Evolutionary conservation across 2,888 invertebrate genomes (phyloP).

Genomic region (Galerucella pusilla): DNA sequence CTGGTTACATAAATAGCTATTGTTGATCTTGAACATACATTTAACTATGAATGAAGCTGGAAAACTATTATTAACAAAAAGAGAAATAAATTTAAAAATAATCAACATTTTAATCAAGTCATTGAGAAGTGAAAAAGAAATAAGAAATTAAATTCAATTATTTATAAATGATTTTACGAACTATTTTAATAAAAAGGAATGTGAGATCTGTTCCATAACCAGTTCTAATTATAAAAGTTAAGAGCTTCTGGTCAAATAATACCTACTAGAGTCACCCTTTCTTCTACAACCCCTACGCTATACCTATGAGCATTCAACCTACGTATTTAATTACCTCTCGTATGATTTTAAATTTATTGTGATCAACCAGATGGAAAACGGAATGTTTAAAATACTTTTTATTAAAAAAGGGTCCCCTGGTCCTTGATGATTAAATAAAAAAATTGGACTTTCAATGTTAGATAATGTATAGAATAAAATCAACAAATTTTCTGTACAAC

Average conservation of each 20-base stretch:
- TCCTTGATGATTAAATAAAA: neutral
- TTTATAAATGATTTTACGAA: neutral
- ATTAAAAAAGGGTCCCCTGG: constrained; percentile 17
- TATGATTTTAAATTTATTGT: constrained; percentile 35
- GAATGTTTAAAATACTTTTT: constrained; percentile 18
- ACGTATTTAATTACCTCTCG: constrained; percentile 36
- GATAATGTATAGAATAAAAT: neutral
- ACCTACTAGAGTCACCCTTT: constrained; percentile 14
- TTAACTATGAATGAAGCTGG: too few relatives aligned
- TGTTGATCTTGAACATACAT: too few relatives aligned
- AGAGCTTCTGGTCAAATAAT: constrained; percentile 12
- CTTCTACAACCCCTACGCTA: neutral
- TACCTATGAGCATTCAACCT: constrained; percentile 36
- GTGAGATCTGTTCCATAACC: neutral
- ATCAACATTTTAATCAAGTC: too few relatives aligned
- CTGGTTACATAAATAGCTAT: too few relatives aligned
- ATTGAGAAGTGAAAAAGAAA: too few relatives aligned
- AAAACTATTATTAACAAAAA: too few relatives aligned
- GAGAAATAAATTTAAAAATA: too few relatives aligned
- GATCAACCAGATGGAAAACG: constrained; percentile 40
- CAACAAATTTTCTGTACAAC: too few relatives aligned
- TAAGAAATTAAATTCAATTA: too few relatives aligned
- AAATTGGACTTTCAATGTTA: neutral
- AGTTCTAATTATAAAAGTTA: neutral
- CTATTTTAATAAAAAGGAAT: neutral